A percentile compares a stretch with the other conserved stretches of the same genome.
Conservation (phyloP, 37 sponge, comb jelly and placozoan genomes). For the Haliclona indistincta region DNA sequence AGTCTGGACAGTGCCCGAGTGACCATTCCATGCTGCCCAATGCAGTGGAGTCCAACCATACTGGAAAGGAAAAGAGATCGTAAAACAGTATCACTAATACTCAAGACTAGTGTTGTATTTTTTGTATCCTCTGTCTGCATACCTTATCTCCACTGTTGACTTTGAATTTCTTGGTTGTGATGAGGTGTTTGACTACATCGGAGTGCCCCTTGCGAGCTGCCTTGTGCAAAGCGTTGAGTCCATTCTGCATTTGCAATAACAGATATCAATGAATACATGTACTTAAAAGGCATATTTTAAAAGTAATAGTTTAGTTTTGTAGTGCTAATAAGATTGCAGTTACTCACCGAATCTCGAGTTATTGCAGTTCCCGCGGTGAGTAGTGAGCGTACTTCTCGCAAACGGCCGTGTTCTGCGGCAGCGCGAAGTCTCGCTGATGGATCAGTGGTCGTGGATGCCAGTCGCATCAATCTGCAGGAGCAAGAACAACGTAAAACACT, state of each 20-base stretch:
- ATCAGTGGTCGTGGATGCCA: no score
- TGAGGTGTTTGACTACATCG: constrained; percentile 48
- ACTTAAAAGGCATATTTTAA: neutral
- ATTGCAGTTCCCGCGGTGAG: constrained; percentile 38
- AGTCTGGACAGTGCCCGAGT: constrained; percentile 31
- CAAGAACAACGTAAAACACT: no score
- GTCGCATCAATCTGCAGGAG: no score
- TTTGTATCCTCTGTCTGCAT: neutral
- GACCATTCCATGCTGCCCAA: constrained; percentile 76
- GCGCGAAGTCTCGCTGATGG: no score
- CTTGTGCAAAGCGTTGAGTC: constrained; percentile 66
- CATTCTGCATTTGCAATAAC: constrained; percentile 37
- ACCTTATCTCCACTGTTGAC: constrained; percentile 53
- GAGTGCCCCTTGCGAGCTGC: constrained; percentile 63
- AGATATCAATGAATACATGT: neutral
- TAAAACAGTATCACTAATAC: neutral
- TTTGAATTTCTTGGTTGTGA: constrained; percentile 33
- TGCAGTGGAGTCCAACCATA: constrained; percentile 80
- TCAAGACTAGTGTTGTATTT: neutral
- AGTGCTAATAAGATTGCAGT: neutral
- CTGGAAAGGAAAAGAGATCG: constrained; percentile 35
- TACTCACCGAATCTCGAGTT: constrained; percentile 41
- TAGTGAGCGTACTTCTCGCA: constrained; percentile 46
- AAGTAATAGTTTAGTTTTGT: neutral
- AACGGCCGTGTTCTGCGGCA: constrained; percentile 53